phyloP scores from a whole-genome alignment of 2,797 vertebrate genomes.

The Anabacerthia variegaticeps region DNA sequence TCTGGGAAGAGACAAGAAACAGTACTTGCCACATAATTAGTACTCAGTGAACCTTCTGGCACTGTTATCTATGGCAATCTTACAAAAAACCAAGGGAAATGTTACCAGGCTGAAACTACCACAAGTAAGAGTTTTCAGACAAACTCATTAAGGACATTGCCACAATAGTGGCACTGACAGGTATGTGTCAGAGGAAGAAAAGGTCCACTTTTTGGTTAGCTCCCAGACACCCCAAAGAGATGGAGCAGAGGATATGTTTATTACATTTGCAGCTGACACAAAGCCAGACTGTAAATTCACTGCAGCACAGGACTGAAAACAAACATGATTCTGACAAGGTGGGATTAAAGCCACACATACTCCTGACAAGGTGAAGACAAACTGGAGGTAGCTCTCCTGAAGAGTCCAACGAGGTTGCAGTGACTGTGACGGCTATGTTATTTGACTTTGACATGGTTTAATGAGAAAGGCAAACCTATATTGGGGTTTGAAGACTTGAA shows the following conservation, averaged over 20 bases:
- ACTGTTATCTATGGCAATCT: not conserved
- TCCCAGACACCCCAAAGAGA: not conserved
- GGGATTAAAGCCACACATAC: not conserved
- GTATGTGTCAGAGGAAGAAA: not conserved
- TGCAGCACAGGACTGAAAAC: not conserved
- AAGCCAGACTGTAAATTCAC: not conserved
- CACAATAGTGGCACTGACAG: not conserved
- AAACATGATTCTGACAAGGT: not conserved
- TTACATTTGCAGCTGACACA: not conserved
- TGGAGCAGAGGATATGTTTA: not conserved
- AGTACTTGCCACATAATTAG: not conserved
- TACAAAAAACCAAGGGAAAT: not conserved
- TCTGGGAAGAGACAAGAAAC: not conserved
- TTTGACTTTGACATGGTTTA: not conserved
- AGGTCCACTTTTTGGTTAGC: not conserved
- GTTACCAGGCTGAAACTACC: not conserved
- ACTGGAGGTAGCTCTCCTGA: not conserved
- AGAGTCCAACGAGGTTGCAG: not conserved
- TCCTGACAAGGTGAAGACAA: not conserved
- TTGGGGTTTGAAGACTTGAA: not conserved
- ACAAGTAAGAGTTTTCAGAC: not conserved
- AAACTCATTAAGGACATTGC: not conserved
- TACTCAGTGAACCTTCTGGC: not conserved
- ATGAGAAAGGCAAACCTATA: not conserved
- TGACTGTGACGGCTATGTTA: not conserved